Evolutionary conservation across 2,797 vertebrate species (phyloP), one percentile per base, ranked within the genome.

Genomic region (Helicolenus hilgendorfi): DNA sequence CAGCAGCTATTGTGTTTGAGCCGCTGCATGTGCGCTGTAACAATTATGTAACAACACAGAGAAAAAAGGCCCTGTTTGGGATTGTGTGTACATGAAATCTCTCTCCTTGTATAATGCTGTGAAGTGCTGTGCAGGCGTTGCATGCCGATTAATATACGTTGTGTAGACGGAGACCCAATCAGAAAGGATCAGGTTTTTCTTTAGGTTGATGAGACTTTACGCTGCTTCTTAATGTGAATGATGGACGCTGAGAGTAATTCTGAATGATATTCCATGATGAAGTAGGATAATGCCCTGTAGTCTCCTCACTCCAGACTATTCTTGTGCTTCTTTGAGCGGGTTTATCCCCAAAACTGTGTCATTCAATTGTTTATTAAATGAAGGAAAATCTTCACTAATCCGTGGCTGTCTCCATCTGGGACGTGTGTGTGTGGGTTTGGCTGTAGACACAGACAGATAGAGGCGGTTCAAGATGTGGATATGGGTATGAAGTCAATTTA

Each of bases 371-470:
- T 97, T 97, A 97, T 97, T 96, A 97, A 97, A 97, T 94, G 93
- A 94, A 95, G 92, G 93, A 92, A 96, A 97, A 97, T 97, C 97
- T 96, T 95, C 92, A 89, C 85, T 97, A 98, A 97, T 97, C 97
- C 95, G 29, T 27, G 68, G 79, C 75, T 62, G 74, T 89, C 92
- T 96, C 96, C 96, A 97, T 97, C 97, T 97, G 96, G 93, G 88
- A 81, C 71, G 67, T 81, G 75, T 86, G 84, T 73, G 35, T 58
- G 77, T 85, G 67, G 85, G 79, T 64, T 38, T 63, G 84, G 41
- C 71, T 81, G 79, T 78, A 81, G 83, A 92, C 79, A 80, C 70
- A 87, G 59, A 81, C 60, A 81, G 79, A 92, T 35, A 81, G 74
- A 86, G 85, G 85, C 87, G 36, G 67, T 89, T 89, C 70, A 94